Conservation (phyloP, 2,113 vertebrate genomes). For the Melanotaenia duboulayi region DNA sequence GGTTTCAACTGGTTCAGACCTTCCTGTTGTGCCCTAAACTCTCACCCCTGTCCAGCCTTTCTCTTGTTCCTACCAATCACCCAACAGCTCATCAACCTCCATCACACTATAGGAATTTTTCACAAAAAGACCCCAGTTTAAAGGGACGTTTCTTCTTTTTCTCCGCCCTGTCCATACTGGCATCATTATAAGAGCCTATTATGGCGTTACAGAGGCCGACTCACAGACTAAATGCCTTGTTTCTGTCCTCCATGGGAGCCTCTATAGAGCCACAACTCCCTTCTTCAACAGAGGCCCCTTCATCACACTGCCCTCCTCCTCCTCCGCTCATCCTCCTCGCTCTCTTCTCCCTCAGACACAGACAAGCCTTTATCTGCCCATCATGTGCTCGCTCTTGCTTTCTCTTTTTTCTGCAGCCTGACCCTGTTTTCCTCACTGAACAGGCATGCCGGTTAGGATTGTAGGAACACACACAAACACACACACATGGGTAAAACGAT, state of each 20-base stretch:
- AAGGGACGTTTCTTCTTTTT: conserved; percentile 48
- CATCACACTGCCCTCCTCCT: conserved; percentile 62
- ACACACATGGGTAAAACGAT: conserved; percentile 10
- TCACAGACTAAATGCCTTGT: conserved; percentile 73
- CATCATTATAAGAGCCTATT: conserved; percentile 71
- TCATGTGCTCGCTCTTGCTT: conserved; percentile 69
- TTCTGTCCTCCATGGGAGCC: conserved; percentile 62
- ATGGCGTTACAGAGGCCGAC: conserved; percentile 56
- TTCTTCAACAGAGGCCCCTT: conserved; percentile 74
- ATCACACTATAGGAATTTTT: conserved; percentile 16
- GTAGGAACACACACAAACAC: conserved; percentile 21
- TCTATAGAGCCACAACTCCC: conserved; percentile 67
- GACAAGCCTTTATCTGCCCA: conserved; percentile 78
- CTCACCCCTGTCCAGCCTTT: not conserved
- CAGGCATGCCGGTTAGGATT: conserved; percentile 63
- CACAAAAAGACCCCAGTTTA: conserved; percentile 28
- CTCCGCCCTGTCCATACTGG: conserved; percentile 51
- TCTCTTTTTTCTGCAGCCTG: conserved; percentile 56
- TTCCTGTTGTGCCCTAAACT: not conserved
- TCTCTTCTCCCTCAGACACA: conserved; percentile 68
- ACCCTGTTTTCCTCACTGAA: conserved; percentile 66
- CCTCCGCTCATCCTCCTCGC: conserved; percentile 52
- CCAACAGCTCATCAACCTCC: conserved; percentile 8
- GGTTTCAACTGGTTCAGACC: not conserved
- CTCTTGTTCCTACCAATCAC: not conserved